Conservation (phyloP, 2,797 vertebrate species). For the Poliocrania exsul region DNA sequence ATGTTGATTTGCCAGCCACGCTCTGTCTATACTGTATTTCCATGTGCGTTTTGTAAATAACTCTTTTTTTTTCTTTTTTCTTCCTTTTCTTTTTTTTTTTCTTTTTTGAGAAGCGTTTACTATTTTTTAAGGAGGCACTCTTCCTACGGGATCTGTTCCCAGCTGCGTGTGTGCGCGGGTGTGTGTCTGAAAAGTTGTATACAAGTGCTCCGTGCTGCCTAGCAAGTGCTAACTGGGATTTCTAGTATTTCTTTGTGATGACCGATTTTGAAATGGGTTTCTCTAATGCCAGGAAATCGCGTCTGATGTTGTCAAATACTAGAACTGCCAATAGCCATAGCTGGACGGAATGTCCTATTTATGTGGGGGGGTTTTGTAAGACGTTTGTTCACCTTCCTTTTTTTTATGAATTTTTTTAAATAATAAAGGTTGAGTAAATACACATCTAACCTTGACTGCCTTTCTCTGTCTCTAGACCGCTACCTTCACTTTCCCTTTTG, state of each 20-base stretch:
- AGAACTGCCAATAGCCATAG: constrained; percentile 51
- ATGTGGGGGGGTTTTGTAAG: constrained; percentile 66
- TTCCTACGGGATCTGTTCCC: constrained; percentile 52
- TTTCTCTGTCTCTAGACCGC: not conserved
- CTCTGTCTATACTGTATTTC: constrained; percentile 58
- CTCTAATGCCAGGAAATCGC: constrained; percentile 86
- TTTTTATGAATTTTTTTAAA: constrained; percentile 67
- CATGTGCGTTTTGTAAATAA: constrained; percentile 66
- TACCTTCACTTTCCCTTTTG: not conserved
- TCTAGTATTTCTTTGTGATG: constrained; percentile 91
- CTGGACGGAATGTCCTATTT: constrained; percentile 68
- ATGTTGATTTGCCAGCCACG: constrained; percentile 73
- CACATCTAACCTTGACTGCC: not conserved
- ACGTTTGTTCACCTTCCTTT: constrained; percentile 54
- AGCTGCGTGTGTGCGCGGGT: constrained; percentile 54
- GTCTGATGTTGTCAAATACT: constrained; percentile 86
- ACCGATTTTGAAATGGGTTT: constrained; percentile 94
- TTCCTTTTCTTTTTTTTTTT: not conserved
- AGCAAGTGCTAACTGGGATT: constrained; percentile 75
- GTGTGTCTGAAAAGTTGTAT: constrained; percentile 64
- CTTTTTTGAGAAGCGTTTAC: constrained; percentile 25
- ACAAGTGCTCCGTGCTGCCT: constrained; percentile 58
- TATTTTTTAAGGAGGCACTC: constrained; percentile 49
- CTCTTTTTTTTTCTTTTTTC: not conserved
- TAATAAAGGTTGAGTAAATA: constrained; percentile 66